A percentile compares a stretch with the other conserved stretches of the same genome.
phyloP scores from a whole-genome alignment of 2,888 invertebrate species.

The Masnerella sp. region DNA sequence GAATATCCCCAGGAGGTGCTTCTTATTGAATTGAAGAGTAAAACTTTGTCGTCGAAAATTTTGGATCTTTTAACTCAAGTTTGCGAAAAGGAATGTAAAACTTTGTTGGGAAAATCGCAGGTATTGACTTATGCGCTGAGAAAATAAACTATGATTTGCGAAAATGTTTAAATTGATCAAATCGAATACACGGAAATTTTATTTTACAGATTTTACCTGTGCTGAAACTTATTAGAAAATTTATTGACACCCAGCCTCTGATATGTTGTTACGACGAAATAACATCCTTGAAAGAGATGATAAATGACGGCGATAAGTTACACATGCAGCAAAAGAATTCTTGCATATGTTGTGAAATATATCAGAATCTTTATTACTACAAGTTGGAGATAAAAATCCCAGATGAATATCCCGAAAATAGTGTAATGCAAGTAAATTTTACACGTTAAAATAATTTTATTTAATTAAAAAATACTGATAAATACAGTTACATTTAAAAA shows the following conservation, averaged over 20 bases:
- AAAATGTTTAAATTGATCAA: too few species aligned
- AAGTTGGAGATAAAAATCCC: slow-evolving; percentile 82
- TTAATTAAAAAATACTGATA: too few species aligned
- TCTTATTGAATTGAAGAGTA: slow-evolving; percentile 85
- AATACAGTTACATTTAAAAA: too few species aligned
- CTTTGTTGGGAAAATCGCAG: too few species aligned
- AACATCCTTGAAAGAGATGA: slow-evolving; percentile 79
- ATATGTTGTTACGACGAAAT: slow-evolving; percentile 87
- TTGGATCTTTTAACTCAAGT: slow-evolving; percentile 81
- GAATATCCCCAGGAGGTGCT: slow-evolving; percentile 82
- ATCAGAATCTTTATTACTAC: slow-evolving; percentile 81
- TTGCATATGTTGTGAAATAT: slow-evolving; percentile 80
- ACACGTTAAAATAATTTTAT: too few species aligned
- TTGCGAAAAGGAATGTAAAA: slow-evolving; percentile 82
- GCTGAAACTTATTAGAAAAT: slow-evolving; percentile 82
- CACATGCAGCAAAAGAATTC: slow-evolving; percentile 84
- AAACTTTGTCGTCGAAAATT: slow-evolving; percentile 82
- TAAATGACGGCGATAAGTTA: slow-evolving; percentile 80
- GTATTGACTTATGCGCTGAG: too few species aligned
- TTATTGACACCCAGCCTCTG: slow-evolving; percentile 84
- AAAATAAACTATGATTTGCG: too few species aligned
- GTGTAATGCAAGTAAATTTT: slow-evolving; percentile 78
- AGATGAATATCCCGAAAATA: slow-evolving; percentile 81
- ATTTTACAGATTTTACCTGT: slow-evolving; percentile 79
- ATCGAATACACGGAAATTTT: too few species aligned